These are phyloP conservation scores for Frankliniella intonsa DNA, from an alignment of 2,888 invertebrate genomes.

Conservation along the genomic window DNA sequence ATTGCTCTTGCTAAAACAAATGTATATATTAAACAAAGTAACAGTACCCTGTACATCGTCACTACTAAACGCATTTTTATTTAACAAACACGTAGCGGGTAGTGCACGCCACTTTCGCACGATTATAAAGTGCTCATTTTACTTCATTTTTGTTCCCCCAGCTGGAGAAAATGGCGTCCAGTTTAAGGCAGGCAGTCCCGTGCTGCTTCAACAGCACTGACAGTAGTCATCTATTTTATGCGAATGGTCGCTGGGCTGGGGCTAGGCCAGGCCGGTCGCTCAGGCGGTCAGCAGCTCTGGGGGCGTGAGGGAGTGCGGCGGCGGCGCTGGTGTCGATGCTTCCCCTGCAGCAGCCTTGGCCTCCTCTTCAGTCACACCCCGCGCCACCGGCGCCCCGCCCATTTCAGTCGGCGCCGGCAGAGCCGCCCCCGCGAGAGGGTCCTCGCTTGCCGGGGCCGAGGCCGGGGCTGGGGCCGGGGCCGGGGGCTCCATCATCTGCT, in stretches of 20 bases:
- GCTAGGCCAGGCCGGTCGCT: too few species aligned
- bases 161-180: too few species aligned
- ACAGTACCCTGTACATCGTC: conserved; percentile 17
- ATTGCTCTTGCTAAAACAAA: neutral
- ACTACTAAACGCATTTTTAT: neutral
- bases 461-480: neutral
- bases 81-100: too few species aligned
- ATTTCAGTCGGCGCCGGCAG: neutral
- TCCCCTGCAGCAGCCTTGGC: neutral
- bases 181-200: too few species aligned
- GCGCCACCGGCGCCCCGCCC: neutral
- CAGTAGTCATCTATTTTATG: too few species aligned
- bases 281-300: too few species aligned
- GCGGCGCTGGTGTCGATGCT: neutral
- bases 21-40: neutral
- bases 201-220: too few species aligned
- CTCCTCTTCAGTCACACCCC: neutral
- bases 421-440: neutral
- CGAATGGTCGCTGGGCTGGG: too few species aligned
- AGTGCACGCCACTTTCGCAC: too few species aligned
- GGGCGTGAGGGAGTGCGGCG: neutral
- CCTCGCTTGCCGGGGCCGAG: neutral
- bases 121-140: too few species aligned
- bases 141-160: too few species aligned
- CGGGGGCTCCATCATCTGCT: neutral